Conservation (phyloP, 2,113 vertebrate species). For the Ailurus styani region DNA sequence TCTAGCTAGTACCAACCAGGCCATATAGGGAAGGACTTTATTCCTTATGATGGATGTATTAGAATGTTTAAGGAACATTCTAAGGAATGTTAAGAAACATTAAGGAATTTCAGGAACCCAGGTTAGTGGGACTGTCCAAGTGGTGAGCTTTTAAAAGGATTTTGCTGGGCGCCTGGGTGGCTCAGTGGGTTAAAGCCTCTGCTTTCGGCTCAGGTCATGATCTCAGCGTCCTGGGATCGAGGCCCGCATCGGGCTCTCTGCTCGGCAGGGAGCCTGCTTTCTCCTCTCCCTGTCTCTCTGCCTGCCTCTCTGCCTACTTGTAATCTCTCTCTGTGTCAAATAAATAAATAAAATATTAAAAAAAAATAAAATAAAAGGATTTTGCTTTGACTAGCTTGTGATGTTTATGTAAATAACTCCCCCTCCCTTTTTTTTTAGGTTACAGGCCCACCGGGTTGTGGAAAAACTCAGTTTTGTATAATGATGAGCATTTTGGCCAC, state of each 20-base stretch:
- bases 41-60: neutral
- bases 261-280: too few species aligned
- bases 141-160: neutral
- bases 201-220: too few species aligned
- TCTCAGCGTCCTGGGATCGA: too few species aligned
- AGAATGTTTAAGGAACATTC: neutral
- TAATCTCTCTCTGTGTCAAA: too few species aligned
- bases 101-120: neutral
- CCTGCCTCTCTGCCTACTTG: too few species aligned
- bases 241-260: too few species aligned
- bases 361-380: too few species aligned
- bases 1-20: neutral
- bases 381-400: conserved; percentile 23
- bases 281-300: too few species aligned
- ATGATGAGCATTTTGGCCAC: conserved; percentile 89
- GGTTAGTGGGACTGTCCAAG: neutral
- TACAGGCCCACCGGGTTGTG: conserved; percentile 89
- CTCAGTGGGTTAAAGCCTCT: too few species aligned
- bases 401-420: conserved; percentile 2
- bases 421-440: conserved; percentile 75
- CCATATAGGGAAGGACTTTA: neutral
- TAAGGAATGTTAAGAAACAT: neutral
- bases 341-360: too few species aligned
- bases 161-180: conserved; percentile 16
- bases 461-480: conserved; percentile 90